A percentile compares a stretch with the other conserved stretches of the same genome.
Conservation (phyloP, 2,888 invertebrate genomes). For the Andrena minutula region DNA sequence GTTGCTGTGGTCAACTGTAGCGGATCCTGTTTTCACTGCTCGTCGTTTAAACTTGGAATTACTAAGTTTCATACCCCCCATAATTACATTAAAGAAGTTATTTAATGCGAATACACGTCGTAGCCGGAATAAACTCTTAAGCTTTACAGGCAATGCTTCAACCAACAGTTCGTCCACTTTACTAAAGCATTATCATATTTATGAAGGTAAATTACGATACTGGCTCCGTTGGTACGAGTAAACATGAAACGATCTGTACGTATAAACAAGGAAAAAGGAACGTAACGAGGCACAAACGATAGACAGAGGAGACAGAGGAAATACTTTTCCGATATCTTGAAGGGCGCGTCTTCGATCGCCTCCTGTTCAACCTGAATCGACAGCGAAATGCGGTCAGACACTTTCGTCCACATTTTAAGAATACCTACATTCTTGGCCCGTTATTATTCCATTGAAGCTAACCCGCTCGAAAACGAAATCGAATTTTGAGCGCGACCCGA, state of each 20-base stretch:
- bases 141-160: neutral
- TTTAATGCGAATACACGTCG: neutral
- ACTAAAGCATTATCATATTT: neutral
- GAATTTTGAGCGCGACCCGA: neutral
- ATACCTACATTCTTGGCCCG: neutral
- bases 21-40: neutral
- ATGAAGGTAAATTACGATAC: neutral
- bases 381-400: neutral
- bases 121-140: neutral
- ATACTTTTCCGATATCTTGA: constrained; percentile 16
- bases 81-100: neutral
- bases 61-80: neutral
- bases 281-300: neutral
- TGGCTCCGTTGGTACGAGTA: neutral
- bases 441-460: neutral
- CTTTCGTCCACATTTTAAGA: constrained; percentile 6
- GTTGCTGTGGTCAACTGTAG: neutral
- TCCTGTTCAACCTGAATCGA: constrained; percentile 4
- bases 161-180: neutral
- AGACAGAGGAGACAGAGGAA: constrained; percentile 7
- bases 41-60: neutral
- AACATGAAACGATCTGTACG: neutral
- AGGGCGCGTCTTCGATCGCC: constrained; percentile 4
- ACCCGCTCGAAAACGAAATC: neutral
- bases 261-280: neutral